Evolutionary conservation across 2,113 vertebrate genomes (phyloP).

Genomic region (Lampris megalopsis): DNA sequence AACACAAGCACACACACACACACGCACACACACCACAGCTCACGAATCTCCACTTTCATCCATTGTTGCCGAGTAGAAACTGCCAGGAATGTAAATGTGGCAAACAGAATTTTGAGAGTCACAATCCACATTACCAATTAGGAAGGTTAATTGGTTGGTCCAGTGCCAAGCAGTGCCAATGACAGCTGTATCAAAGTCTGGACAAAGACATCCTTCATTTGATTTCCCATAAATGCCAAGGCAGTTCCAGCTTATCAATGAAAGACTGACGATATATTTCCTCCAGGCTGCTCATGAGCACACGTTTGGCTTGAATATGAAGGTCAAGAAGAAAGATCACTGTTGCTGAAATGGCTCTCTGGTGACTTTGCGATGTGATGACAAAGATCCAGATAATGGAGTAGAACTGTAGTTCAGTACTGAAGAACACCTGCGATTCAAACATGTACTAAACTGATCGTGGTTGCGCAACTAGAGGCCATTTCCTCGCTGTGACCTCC

Average conservation of each 20-base stretch:
- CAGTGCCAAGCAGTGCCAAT: conserved; percentile 65
- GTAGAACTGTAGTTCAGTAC: conserved; percentile 6
- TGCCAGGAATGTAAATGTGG: conserved; percentile 68
- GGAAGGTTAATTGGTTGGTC: conserved; percentile 78
- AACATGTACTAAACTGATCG: conserved; percentile 39
- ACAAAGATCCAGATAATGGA: conserved; percentile 49
- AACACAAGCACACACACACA: background rate
- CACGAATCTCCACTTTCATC: conserved; percentile 6
- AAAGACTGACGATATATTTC: conserved; percentile 17
- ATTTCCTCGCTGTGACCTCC: conserved; percentile 54
- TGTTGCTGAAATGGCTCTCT: conserved; percentile 12
- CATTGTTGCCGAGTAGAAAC: conserved; percentile 51
- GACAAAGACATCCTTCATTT: conserved; percentile 29
- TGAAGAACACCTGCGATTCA: conserved; percentile 53
- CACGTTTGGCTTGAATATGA: conserved; percentile 21
- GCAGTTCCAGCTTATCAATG: conserved; percentile 6
- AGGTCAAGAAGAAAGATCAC: conserved; percentile 40
- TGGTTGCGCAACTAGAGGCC: conserved; percentile 44
- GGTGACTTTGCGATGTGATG: conserved; percentile 39
- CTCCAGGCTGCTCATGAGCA: conserved; percentile 36
- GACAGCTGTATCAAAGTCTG: conserved; percentile 40
- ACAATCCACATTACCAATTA: conserved; percentile 73
- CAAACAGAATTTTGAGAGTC: conserved; percentile 71
- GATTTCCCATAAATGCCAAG: conserved; percentile 36
- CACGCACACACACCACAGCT: background rate